Evolutionary conservation across 2,888 invertebrate genomes (phyloP).

Genomic region (Anorthoa munda): DNA sequence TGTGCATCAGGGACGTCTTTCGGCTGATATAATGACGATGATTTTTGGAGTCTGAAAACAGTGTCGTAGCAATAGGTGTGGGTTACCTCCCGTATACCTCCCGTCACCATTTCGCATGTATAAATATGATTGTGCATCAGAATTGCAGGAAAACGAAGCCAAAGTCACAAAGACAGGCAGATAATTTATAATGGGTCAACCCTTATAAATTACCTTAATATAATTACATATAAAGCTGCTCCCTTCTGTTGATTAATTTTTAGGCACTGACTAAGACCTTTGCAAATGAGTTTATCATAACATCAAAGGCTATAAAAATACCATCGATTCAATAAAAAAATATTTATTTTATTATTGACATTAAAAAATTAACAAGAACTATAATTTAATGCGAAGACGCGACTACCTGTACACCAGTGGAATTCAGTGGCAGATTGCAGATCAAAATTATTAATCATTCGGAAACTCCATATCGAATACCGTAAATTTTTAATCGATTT

Average conservation of each 20-base stretch:
- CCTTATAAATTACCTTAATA: conserved; percentile 28
- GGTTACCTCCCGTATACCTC: too few relatives aligned
- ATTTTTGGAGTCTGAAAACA: too few relatives aligned
- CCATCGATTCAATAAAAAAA: conserved; percentile 49
- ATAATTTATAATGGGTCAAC: conserved; percentile 17
- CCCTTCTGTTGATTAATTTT: conserved; percentile 39
- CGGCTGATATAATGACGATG: too few relatives aligned
- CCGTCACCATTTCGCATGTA: too few relatives aligned
- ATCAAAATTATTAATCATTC: conserved; percentile 86
- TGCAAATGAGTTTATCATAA: conserved; percentile 59
- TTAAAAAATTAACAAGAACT: conserved; percentile 67
- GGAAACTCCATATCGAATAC: conserved; percentile 81
- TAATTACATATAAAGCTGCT: conserved; percentile 35
- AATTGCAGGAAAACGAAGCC: conserved; percentile 14
- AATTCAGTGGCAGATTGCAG: conserved; percentile 89
- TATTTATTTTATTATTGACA: conserved; percentile 55
- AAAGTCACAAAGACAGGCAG: not conserved
- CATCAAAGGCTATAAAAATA: conserved; percentile 66
- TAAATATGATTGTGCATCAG: not conserved
- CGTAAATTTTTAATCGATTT: conserved; percentile 82
- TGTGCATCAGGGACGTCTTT: too few relatives aligned
- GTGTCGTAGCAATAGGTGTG: not conserved
- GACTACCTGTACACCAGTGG: conserved; percentile 83
- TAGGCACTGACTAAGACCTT: conserved; percentile 37
- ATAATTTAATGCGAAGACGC: conserved; percentile 79